Base-by-base conservation (phyloP, 2,888 invertebrate species). In the Drosophila flavopinicola region DNA sequence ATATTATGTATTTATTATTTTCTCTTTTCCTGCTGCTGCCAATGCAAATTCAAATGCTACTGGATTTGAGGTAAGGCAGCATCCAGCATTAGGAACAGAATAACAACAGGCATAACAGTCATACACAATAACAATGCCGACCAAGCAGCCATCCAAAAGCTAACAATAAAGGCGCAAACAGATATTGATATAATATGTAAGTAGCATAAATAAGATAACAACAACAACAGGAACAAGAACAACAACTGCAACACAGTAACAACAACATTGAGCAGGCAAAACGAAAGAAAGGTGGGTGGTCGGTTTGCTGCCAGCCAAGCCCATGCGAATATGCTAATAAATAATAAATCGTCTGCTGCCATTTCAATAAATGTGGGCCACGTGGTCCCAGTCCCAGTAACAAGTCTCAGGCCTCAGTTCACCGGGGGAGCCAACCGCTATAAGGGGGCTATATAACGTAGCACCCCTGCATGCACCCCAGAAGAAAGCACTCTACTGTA, bases 111-210 rank as follows among this genome's bases (percentile, higher is more conserved):
- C 63, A 68, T 29, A 68, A 65, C 73, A 71, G 49, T 52, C 57
- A 71, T 64, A 70, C 39, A 60, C 56, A 78, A 63, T 53, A 74
- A 69, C 51, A 72, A 82, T 66, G 68, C 59, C 58, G 56, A 54
- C 11, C 49, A 56, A 49, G 48, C 37, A 68, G 58, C 47, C 54
- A 56, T 44, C 51, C 42, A 68, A 76, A 80, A 74, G 70, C 70
- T 73, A 80, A 75, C 68, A 82, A 78, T 54, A 87, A 87, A 68
- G 63, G 67, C 71, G 69, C 67, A 86, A 84, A 74, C 73, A 74
- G 83, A 88, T 73, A 86, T 83, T 83, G 83, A 78, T 72, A 74
- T 70, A 70, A 70, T 78, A 83, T 83, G 78, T 77, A 84, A 80
- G 87, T 68, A 82, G 78, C 85, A 82, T 80, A 86, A 82, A 80